phyloP scores from a whole-genome alignment of 2,113 vertebrate species.

The Phodopus roborovskii region DNA sequence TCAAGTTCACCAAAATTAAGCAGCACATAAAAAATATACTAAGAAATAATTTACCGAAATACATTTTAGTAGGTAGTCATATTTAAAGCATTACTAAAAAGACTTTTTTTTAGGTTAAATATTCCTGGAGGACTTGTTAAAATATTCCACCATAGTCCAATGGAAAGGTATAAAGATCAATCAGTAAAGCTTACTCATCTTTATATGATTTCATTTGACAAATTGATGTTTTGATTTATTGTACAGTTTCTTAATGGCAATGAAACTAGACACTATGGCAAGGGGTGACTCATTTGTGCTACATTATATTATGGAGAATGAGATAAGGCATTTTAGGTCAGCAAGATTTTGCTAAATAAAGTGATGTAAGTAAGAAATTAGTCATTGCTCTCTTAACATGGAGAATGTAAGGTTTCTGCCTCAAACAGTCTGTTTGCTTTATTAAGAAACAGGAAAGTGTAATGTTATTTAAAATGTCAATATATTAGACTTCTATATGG shows the following conservation, averaged over 20 bases:
- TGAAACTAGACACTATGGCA: background rate
- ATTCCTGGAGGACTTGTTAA: background rate
- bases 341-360: background rate
- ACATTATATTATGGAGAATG: background rate
- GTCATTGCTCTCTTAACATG: constrained; percentile 2
- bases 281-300: background rate
- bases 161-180: background rate
- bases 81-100: background rate
- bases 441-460: background rate
- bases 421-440: background rate
- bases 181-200: background rate
- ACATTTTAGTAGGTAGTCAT: background rate
- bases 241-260: background rate
- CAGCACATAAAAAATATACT: background rate
- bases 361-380: background rate
- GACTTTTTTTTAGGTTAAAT: background rate
- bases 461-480: background rate
- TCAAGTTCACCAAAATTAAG: background rate
- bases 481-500: background rate
- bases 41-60: background rate
- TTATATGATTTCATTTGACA: constrained; percentile 12
- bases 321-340: background rate
- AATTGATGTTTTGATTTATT: constrained; percentile 41
- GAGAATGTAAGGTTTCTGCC: background rate
- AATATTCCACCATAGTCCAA: constrained; percentile 21